Conservation (phyloP, 2,797 vertebrate genomes). For the Monodelphis domestica region DNA sequence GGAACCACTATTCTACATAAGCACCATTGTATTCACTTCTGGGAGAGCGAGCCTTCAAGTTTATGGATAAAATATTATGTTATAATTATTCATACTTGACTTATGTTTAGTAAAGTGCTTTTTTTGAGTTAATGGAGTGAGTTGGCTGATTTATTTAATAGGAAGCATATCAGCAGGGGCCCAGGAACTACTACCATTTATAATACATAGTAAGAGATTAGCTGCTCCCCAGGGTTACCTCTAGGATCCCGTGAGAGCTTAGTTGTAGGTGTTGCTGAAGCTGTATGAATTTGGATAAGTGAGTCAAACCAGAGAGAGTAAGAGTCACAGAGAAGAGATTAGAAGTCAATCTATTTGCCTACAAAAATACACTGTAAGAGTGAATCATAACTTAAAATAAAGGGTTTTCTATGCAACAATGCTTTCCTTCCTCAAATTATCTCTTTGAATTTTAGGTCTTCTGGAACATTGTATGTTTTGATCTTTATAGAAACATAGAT, state of each 20-base stretch:
- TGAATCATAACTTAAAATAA: not conserved
- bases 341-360: not conserved
- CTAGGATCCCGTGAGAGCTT: not conserved
- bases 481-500: constrained; percentile 66
- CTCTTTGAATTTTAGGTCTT: constrained; percentile 62
- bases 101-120: not conserved
- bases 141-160: not conserved
- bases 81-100: not conserved
- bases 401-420: not conserved
- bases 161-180: not conserved
- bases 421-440: not conserved
- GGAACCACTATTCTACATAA: not conserved
- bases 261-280: not conserved
- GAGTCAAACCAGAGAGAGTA: not conserved
- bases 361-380: not conserved
- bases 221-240: not conserved
- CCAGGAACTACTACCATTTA: not conserved
- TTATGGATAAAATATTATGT: not conserved
- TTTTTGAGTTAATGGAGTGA: not conserved
- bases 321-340: not conserved
- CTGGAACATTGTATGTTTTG: constrained; percentile 69
- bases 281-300: not conserved
- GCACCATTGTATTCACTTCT: not conserved
- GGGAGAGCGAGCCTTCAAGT: not conserved
- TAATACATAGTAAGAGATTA: not conserved